Evolutionary conservation across 2,797 vertebrate genomes (phyloP).

Genomic region (Paramormyrops hopkinsi): DNA sequence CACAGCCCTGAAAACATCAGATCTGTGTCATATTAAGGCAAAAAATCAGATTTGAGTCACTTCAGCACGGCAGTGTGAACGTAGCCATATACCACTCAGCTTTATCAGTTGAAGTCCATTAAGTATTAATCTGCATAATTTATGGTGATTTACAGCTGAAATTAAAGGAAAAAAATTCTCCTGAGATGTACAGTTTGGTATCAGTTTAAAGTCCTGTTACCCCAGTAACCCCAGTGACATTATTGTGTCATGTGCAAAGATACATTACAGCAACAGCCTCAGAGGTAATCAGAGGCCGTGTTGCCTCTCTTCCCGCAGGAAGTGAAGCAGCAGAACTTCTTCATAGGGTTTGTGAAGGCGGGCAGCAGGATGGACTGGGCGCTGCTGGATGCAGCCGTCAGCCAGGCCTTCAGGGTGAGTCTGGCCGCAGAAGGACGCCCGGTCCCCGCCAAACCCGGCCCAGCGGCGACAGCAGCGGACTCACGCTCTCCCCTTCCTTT

Average conservation of each 20-base stretch:
- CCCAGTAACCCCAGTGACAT: background rate
- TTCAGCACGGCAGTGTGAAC: no score
- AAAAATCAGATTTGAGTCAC: no score
- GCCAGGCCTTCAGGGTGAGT: conserved; percentile 86
- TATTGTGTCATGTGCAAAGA: background rate
- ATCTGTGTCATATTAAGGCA: no score
- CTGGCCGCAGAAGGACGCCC: background rate
- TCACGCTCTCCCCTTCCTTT: background rate
- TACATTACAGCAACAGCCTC: background rate
- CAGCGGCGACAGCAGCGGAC: background rate
- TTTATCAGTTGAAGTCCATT: background rate
- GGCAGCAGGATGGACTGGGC: conserved; percentile 89
- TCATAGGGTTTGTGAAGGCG: conserved; percentile 80
- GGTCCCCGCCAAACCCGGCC: background rate
- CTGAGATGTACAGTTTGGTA: background rate
- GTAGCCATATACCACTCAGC: background rate
- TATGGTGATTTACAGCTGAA: background rate
- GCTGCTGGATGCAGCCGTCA: conserved; percentile 84
- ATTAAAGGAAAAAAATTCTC: background rate
- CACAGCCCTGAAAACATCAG: no score
- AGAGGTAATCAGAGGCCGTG: background rate
- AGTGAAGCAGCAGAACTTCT: conserved; percentile 90
- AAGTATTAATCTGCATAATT: background rate
- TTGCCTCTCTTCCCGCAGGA: conserved; percentile 61
- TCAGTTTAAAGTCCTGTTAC: background rate